phyloP scores from a whole-genome alignment of 1,140 invertebrate genomes.

The Ectropis grisescens region DNA sequence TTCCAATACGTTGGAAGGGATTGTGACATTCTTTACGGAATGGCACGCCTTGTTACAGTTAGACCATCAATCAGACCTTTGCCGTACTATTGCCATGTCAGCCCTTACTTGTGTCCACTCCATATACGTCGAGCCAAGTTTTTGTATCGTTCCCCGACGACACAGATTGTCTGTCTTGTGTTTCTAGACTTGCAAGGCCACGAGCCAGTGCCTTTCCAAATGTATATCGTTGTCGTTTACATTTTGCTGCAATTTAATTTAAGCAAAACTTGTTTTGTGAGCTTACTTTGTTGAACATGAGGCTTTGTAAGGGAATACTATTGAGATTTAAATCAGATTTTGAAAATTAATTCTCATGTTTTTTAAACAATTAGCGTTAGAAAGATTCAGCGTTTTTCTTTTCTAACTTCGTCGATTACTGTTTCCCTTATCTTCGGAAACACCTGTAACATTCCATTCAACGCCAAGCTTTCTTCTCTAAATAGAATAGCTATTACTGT shows the following conservation, averaged over 20 bases:
- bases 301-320: no score
- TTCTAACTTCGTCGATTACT: no score
- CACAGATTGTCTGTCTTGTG: slow-evolving; percentile 25
- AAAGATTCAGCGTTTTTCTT: no score
- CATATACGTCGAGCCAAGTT: slow-evolving; percentile 49
- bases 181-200: slow-evolving; percentile 44
- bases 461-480: slow-evolving; percentile 26
- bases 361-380: no score
- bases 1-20: slow-evolving; percentile 16
- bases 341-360: no score
- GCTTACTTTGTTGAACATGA: no score
- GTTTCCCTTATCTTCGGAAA: no score
- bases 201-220: slow-evolving; percentile 1
- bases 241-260: no score
- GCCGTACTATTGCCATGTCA: slow-evolving; percentile 30
- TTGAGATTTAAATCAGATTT: no score
- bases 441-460: slow-evolving; percentile 13
- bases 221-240: no score
- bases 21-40: slow-evolving; percentile 9
- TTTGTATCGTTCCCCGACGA: slow-evolving; percentile 50
- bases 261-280: no score
- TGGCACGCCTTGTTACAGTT: slow-evolving; percentile 39
- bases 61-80: slow-evolving; percentile 40
- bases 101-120: slow-evolving; percentile 24
- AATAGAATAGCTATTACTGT: slow-evolving; percentile 29